Percentiles rank a stretch among this genome's conserved stretches.
Evolutionary conservation across 2,888 invertebrate genomes (phyloP).

Genomic region (Nomada ruficornis): DNA sequence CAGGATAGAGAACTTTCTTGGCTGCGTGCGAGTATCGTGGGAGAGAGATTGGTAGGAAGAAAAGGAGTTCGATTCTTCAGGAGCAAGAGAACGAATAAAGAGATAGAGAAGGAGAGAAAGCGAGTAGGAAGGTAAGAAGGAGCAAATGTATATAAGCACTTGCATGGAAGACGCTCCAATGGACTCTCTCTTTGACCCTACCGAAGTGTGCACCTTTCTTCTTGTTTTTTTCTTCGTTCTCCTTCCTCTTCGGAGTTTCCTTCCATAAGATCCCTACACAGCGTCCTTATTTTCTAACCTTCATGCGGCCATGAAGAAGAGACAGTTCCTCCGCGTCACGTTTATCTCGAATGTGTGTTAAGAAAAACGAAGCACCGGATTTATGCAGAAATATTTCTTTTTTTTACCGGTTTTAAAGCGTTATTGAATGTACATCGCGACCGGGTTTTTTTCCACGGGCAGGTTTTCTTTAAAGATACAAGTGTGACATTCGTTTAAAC

Average conservation of each 20-base stretch:
- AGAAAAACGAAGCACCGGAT: conserved; percentile 11
- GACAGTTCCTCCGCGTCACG: conserved; percentile 4
- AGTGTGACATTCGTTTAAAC: conserved; percentile 47
- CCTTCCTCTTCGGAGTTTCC: conserved; percentile 60
- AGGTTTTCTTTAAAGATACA: neutral
- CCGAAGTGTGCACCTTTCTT: conserved; percentile 78
- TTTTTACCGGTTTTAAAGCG: neutral
- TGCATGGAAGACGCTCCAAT: conserved; percentile 74
- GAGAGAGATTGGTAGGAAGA: conserved; percentile 48
- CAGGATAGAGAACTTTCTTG: conserved; percentile 16
- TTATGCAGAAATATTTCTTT: neutral
- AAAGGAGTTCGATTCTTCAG: conserved; percentile 54
- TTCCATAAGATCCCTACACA: conserved; percentile 1
- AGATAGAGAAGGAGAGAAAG: conserved; percentile 52
- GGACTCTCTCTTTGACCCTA: conserved; percentile 82
- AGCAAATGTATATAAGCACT: conserved; percentile 80
- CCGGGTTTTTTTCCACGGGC: neutral
- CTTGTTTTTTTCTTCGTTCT: conserved; percentile 65
- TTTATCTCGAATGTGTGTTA: conserved; percentile 6
- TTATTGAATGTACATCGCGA: too few relatives aligned
- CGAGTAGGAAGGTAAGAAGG: conserved; percentile 70
- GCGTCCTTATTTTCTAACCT: conserved; percentile 51
- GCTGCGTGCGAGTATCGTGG: conserved; percentile 14
- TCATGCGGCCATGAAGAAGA: conserved; percentile 29
- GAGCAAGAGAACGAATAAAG: conserved; percentile 42